Conservation (phyloP, 1,140 invertebrate genomes). For the Drosophila sp. region DNA sequence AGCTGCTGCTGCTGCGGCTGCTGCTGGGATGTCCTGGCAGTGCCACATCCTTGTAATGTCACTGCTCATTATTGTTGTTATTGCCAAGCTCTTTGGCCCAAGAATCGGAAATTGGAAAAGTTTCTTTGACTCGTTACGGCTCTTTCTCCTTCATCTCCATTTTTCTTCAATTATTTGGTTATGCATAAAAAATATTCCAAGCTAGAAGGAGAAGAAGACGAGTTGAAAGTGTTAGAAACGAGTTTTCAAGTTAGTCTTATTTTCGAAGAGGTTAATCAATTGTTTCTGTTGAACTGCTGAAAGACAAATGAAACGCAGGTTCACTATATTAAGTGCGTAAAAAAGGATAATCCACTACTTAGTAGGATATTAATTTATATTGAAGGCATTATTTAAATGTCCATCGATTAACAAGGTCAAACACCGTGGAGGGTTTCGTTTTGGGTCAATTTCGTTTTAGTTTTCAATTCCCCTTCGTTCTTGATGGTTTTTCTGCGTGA, state of each 20-base stretch:
- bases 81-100: slow-evolving; percentile 44
- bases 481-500: slow-evolving; percentile 44
- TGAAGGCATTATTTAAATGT: too few relatives aligned
- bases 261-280: background rate
- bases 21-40: slow-evolving; percentile 29
- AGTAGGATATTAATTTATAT: too few relatives aligned
- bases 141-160: slow-evolving; percentile 7
- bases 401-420: too few relatives aligned
- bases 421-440: too few relatives aligned
- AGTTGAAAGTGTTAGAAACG: slow-evolving; percentile 12
- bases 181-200: slow-evolving; percentile 23
- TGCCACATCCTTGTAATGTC: slow-evolving; percentile 37
- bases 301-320: too few relatives aligned
- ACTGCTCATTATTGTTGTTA: slow-evolving; percentile 66
- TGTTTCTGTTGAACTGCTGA: background rate
- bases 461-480: background rate
- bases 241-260: slow-evolving; percentile 1
- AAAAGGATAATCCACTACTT: background rate
- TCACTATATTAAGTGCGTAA: too few relatives aligned
- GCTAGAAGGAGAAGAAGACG: background rate
- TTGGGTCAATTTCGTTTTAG: background rate
- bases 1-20: slow-evolving; percentile 28
- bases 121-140: slow-evolving; percentile 28
- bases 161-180: slow-evolving; percentile 28
- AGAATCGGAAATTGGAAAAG: slow-evolving; percentile 75